Evolutionary conservation across 2,797 vertebrate species (phyloP), one percentile per base, ranked within the genome.

Genomic region (Oceanodroma leucorhoa): DNA sequence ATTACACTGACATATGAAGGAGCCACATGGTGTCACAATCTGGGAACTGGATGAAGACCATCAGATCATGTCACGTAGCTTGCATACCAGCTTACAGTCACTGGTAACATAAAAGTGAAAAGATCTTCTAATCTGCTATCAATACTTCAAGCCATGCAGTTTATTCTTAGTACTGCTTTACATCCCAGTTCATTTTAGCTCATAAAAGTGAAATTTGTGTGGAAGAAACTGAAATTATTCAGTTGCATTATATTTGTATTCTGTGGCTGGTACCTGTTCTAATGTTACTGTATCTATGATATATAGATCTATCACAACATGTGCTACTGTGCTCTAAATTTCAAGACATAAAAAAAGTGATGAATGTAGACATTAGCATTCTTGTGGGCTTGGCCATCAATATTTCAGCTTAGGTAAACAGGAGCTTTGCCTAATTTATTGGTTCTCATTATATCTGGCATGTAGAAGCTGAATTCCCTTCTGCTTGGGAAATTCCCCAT

Each of bases 361-460:
- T 98, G 92, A 98, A 98, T 98, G 96, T 85, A 92, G 93, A 96
- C 95, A 96, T 98, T 98, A 98, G 81, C 96, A 96, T 98, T 98
- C 94, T 91, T 69, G 0, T 97, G 93, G 96, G 94, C 88, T 94
- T 96, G 92, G 89, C 76, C 96, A 98, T 98, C 97, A 97, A 97
- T 98, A 98, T 98, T 97, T 97, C 94, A 97, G 91, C 95, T 97
- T 96, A 97, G 97, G 95, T 97, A 98, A 98, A 98, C 97, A 97
- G 95, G 92, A 98, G 90, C 92, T 98, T 98, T 97, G 86, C 94
- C 96, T 98, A 98, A 98, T 98, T 98, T 98, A 98, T 98, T 98
- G 98, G 96, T 96, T 98, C 97, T 98, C 97, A 97, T 98, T 98
- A 97, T 97, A 91, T 95, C 90, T 97, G 96, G 67, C 95, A 96